Conservation (phyloP, 1,140 invertebrate genomes). For the Platorchestia sp. region DNA sequence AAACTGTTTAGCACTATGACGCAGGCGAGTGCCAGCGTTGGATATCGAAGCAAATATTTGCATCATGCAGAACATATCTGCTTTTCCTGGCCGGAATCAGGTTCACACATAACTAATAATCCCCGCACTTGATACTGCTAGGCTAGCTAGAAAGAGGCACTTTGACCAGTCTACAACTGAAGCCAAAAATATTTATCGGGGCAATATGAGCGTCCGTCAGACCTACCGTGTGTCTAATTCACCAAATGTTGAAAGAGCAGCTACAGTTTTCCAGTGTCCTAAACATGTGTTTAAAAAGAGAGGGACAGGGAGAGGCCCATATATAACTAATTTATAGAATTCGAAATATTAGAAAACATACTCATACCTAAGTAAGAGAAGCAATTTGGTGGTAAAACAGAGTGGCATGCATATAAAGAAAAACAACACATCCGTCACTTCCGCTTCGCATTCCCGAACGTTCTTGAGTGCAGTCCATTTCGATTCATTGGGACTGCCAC, state of each 20-base stretch:
- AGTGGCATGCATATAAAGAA: too few species aligned
- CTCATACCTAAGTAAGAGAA: too few species aligned
- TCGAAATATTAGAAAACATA: too few species aligned
- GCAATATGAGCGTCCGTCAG: background rate
- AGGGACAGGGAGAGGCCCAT: background rate
- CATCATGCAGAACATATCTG: background rate
- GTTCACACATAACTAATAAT: background rate
- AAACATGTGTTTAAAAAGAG: background rate
- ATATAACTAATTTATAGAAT: too few species aligned
- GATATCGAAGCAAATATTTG: background rate
- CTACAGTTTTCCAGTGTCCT: background rate
- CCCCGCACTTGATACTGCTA: background rate
- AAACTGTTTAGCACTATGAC: background rate
- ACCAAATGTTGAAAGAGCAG: background rate
- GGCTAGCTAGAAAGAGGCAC: background rate
- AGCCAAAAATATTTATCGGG: background rate
- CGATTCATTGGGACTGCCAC: too few species aligned
- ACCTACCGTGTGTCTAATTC: background rate
- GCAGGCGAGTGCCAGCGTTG: background rate
- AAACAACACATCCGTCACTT: too few species aligned
- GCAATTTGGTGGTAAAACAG: too few species aligned
- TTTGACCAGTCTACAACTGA: background rate
- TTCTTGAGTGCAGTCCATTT: too few species aligned
- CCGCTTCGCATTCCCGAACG: too few species aligned
- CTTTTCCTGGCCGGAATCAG: background rate